A percentile compares a stretch with the other conserved stretches of the same genome.
These are phyloP conservation scores for Malurus leucopterus DNA, from an alignment of 2,797 vertebrate species.

Conservation along the genomic window DNA sequence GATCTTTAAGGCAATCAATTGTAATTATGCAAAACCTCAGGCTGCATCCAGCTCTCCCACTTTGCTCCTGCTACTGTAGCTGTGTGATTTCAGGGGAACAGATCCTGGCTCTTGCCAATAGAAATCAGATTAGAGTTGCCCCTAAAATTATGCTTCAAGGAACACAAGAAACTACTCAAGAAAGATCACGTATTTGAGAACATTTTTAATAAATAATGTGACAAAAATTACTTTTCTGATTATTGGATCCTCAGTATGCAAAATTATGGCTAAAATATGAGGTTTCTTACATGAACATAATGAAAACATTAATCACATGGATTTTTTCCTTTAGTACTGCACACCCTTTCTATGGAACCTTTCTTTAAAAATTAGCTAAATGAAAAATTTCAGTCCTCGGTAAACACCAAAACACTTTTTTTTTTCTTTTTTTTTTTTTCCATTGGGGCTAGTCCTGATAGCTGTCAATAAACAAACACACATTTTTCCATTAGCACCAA, in stretches of 20 bases:
- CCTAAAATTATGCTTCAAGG: background rate
- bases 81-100: background rate
- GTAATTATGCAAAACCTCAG: constrained; percentile 12
- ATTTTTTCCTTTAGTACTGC: constrained; percentile 78
- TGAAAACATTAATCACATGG: constrained; percentile 82
- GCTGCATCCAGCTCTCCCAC: background rate
- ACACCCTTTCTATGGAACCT: constrained; percentile 72
- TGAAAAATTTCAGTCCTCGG: constrained; percentile 72
- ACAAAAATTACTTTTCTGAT: constrained; percentile 86
- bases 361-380: constrained; percentile 73
- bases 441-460: constrained; percentile 71
- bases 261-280: constrained; percentile 87
- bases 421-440: constrained; percentile 28
- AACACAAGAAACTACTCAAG: constrained; percentile 60
- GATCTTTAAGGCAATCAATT: constrained; percentile 29
- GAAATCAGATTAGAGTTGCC: background rate
- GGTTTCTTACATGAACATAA: constrained; percentile 84
- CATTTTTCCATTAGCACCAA: constrained; percentile 78
- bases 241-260: constrained; percentile 84
- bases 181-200: constrained; percentile 78
- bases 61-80: background rate
- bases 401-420: constrained; percentile 72
- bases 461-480: constrained; percentile 71
- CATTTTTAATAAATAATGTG: constrained; percentile 89
- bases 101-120: background rate